Evolutionary conservation across 2,113 vertebrate species (phyloP).

Genomic region (Tenebrosternarchus preto): DNA sequence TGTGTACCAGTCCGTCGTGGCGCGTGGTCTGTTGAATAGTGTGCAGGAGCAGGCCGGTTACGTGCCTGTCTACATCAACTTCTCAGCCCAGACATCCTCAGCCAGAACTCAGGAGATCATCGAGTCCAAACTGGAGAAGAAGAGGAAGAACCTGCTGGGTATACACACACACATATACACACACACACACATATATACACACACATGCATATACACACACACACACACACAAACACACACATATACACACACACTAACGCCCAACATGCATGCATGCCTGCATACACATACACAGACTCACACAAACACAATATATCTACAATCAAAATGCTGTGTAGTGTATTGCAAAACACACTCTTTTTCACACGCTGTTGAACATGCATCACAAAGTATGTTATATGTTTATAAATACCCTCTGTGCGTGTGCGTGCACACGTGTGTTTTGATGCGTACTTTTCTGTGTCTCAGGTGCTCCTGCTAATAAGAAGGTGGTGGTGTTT

Average conservation of each 20-base stretch:
- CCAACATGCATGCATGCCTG: no score
- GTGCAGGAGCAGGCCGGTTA: slow-evolving; percentile 79
- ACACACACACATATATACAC: slow-evolving; percentile 4
- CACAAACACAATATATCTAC: background rate
- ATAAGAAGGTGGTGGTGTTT: slow-evolving; percentile 82
- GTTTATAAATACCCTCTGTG: background rate
- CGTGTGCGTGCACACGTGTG: no score
- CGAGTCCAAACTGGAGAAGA: slow-evolving; percentile 85
- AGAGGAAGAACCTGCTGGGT: slow-evolving; percentile 82
- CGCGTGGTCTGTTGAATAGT: slow-evolving; percentile 77
- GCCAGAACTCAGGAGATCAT: slow-evolving; percentile 83
- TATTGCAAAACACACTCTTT: no score
- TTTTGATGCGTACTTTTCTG: slow-evolving; percentile 15
- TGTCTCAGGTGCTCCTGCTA: slow-evolving; percentile 76
- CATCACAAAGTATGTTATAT: no score
- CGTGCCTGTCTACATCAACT: slow-evolving; percentile 82
- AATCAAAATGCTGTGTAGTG: background rate
- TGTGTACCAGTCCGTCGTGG: slow-evolving; percentile 77
- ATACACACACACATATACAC: slow-evolving; percentile 34
- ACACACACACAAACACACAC: no score
- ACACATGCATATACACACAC: no score
- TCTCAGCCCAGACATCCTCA: slow-evolving; percentile 83
- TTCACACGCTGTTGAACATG: no score
- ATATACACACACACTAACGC: no score
- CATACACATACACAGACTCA: background rate